Percentiles rank a stretch among this genome's conserved stretches.
Evolutionary conservation across 2,113 vertebrate species (phyloP).

Genomic region (Larimichthys polyactis): DNA sequence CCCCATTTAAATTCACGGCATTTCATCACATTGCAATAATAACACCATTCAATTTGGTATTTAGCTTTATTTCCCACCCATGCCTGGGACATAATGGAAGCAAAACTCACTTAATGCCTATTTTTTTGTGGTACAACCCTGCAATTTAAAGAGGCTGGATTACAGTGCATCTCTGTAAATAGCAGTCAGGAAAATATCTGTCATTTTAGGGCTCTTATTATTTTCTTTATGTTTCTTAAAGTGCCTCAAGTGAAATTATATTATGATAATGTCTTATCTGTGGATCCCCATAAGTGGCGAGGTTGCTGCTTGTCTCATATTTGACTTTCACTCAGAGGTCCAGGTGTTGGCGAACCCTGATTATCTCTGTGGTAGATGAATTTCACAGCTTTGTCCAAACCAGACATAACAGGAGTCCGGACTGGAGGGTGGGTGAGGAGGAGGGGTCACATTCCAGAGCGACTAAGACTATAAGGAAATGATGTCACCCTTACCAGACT

Average conservation of each 20-base stretch:
- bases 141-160: slow-evolving; percentile 63
- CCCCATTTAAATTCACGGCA: slow-evolving; percentile 35
- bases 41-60: slow-evolving; percentile 47
- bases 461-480: slow-evolving; percentile 65
- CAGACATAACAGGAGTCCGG: slow-evolving; percentile 16
- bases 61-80: slow-evolving; percentile 55
- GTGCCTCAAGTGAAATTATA: slow-evolving; percentile 35
- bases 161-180: slow-evolving; percentile 54
- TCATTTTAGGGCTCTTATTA: slow-evolving; percentile 38
- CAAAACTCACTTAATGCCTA: slow-evolving; percentile 57
- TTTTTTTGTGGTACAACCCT: slow-evolving; percentile 60
- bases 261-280: slow-evolving; percentile 15
- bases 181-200: slow-evolving; percentile 50
- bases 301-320: background rate
- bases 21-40: slow-evolving; percentile 55
- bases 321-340: slow-evolving; percentile 19
- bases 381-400: slow-evolving; percentile 59
- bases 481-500: slow-evolving; percentile 73
- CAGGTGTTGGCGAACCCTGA: background rate
- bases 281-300: background rate
- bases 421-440: background rate
- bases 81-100: slow-evolving; percentile 48
- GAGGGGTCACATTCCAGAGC: slow-evolving; percentile 63
- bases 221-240: slow-evolving; percentile 56
- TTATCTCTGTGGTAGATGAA: slow-evolving; percentile 27